Percentiles rank a stretch among this genome's conserved stretches.
Conservation (phyloP, 2,797 vertebrate genomes). For the Peromyscus eremicus region DNA sequence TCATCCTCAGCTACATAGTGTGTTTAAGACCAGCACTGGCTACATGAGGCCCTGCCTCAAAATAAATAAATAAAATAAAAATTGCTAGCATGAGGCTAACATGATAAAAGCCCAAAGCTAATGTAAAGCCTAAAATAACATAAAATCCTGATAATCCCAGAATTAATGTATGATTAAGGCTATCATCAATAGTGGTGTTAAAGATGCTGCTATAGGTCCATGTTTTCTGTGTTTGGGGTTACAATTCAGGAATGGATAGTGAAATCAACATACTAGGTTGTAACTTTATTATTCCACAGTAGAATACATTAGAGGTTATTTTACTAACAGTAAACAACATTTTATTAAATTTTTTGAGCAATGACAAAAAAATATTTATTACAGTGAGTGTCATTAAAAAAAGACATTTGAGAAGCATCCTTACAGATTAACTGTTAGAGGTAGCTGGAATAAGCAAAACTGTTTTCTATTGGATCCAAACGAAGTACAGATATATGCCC, state of each 20-base stretch:
- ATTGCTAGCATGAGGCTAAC: conserved; percentile 42
- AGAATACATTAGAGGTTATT: not conserved
- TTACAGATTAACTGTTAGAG: not conserved
- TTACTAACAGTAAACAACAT: conserved; percentile 16
- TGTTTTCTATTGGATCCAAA: not conserved
- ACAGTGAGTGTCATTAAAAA: conserved; percentile 20
- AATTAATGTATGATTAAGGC: conserved; percentile 5
- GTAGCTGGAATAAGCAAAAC: not conserved
- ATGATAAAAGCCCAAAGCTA: conserved; percentile 28
- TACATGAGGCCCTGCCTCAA: not conserved
- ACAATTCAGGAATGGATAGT: not conserved
- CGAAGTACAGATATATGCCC: not conserved
- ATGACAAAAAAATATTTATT: not conserved
- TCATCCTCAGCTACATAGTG: not conserved
- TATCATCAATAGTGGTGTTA: not conserved
- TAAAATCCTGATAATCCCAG: not conserved
- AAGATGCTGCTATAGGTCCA: not conserved
- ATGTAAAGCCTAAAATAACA: not conserved
- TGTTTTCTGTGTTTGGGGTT: not conserved
- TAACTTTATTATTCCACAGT: not conserved
- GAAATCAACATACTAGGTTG: not conserved
- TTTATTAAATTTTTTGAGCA: not conserved
- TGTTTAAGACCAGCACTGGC: not conserved
- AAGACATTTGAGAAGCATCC: not conserved
- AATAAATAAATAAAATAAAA: not conserved